Percentiles rank a stretch among this genome's conserved stretches.
phyloP scores from a whole-genome alignment of 1,140 invertebrate genomes.

The Eueides isabella region DNA sequence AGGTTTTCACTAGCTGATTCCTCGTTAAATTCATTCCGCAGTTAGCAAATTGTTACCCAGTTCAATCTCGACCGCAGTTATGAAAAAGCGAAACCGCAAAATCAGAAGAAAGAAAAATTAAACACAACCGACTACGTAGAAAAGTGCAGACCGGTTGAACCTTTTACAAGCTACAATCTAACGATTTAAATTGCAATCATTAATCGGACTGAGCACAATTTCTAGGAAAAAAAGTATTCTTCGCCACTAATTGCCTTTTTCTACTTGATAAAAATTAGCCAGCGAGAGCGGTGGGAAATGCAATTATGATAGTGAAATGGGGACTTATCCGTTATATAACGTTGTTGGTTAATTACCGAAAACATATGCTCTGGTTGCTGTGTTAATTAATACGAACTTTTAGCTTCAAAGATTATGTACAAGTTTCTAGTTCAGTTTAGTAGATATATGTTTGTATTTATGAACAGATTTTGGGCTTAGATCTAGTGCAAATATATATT shows the following conservation, averaged over 20 bases:
- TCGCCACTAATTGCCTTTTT: slow-evolving; percentile 46
- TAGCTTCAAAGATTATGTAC: slow-evolving; percentile 8
- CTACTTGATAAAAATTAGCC: slow-evolving; percentile 41
- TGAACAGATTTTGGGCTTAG: not conserved
- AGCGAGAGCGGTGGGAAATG: slow-evolving; percentile 39
- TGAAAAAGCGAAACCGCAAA: slow-evolving; percentile 34
- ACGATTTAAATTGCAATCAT: slow-evolving; percentile 42
- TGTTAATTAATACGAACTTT: slow-evolving; percentile 7
- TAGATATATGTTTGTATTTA: not conserved
- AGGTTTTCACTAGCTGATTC: slow-evolving; percentile 18
- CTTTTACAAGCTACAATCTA: slow-evolving; percentile 45
- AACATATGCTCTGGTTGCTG: slow-evolving; percentile 2
- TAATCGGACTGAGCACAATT: slow-evolving; percentile 40
- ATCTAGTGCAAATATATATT: too few relatives aligned
- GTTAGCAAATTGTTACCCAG: slow-evolving; percentile 35
- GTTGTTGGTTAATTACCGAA: slow-evolving; percentile 8
- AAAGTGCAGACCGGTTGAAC: slow-evolving; percentile 42
- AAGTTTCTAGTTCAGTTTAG: slow-evolving; percentile 1
- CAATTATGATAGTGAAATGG: slow-evolving; percentile 36
- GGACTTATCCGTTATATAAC: not conserved
- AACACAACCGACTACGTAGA: slow-evolving; percentile 35
- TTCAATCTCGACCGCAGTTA: slow-evolving; percentile 30
- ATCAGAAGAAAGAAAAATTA: slow-evolving; percentile 38
- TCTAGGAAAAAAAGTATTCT: slow-evolving; percentile 38
- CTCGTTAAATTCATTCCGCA: slow-evolving; percentile 27